These are phyloP conservation scores for Halichoeres trimaculatus DNA, from an alignment of 2,113 vertebrate species.

Conservation along the genomic window DNA sequence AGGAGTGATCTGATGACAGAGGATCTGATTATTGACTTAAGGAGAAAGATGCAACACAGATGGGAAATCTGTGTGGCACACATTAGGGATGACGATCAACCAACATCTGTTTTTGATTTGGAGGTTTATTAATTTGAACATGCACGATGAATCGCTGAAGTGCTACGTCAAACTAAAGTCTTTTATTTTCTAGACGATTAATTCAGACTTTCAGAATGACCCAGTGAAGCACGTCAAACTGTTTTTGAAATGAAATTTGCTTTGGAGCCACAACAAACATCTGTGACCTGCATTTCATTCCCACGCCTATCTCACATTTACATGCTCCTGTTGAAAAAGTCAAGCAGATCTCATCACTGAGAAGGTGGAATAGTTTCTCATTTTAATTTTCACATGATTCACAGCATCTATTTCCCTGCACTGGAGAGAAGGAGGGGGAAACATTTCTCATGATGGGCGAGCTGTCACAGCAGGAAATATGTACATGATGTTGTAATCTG, in stretches of 20 bases:
- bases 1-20: slow-evolving; percentile 44
- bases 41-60: slow-evolving; percentile 25
- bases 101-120: slow-evolving; percentile 17
- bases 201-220: slow-evolving; percentile 36
- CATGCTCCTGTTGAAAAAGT: not conserved
- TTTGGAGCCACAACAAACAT: not conserved
- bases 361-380: slow-evolving; percentile 12
- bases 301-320: slow-evolving; percentile 17
- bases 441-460: slow-evolving; percentile 37
- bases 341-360: slow-evolving; percentile 52
- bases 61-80: slow-evolving; percentile 29
- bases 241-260: slow-evolving; percentile 15
- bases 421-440: slow-evolving; percentile 35
- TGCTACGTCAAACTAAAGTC: slow-evolving; percentile 11
- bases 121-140: slow-evolving; percentile 42
- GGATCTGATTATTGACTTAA: slow-evolving; percentile 36
- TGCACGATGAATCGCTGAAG: slow-evolving; percentile 22
- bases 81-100: not conserved
- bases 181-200: slow-evolving; percentile 31
- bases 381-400: slow-evolving; percentile 58
- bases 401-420: slow-evolving; percentile 43
- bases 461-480: slow-evolving; percentile 56
- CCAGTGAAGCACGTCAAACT: slow-evolving; percentile 4
- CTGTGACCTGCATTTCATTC: slow-evolving; percentile 30
- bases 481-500: slow-evolving; percentile 47